Evolutionary conservation across 2,888 invertebrate genomes (phyloP).

Genomic region (Sceliomorpha sp.): DNA sequence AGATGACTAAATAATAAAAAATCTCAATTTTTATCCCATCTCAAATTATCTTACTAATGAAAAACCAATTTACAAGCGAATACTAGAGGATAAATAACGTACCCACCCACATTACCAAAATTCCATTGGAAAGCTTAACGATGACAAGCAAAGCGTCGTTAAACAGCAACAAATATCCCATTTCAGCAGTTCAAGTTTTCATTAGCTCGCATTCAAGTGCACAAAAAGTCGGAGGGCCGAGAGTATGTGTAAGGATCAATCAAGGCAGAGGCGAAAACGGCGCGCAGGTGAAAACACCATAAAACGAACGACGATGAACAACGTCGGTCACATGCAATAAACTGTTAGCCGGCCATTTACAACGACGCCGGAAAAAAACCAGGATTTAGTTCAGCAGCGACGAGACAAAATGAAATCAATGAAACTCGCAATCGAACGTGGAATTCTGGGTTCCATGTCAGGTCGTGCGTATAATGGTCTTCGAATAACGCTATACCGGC

Average conservation of each 20-base stretch:
- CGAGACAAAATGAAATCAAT: constrained; percentile 58
- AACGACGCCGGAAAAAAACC: constrained; percentile 40
- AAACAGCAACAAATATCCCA: constrained; percentile 8
- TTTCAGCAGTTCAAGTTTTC: constrained; percentile 22
- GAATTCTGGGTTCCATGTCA: constrained; percentile 51
- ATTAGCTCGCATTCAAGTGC: constrained; percentile 26
- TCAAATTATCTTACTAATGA: too few species aligned
- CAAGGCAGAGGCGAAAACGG: constrained; percentile 8
- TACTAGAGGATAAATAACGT: too few species aligned
- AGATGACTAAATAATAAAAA: too few species aligned
- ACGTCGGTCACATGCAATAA: constrained; percentile 49
- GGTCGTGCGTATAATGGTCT: constrained; percentile 58
- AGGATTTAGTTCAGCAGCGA: constrained; percentile 34
- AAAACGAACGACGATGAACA: constrained; percentile 27
- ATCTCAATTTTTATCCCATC: too few species aligned
- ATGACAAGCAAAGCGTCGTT: too few species aligned
- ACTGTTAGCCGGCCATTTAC: constrained; percentile 52
- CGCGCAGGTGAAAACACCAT: constrained; percentile 26
- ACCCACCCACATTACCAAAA: too few species aligned
- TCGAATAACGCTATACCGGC: constrained; percentile 58
- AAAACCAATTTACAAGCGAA: too few species aligned
- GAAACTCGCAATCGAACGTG: constrained; percentile 58
- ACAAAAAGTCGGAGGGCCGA: constrained; percentile 21
- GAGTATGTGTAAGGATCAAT: constrained; percentile 17
- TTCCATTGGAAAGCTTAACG: too few species aligned